Base-by-base conservation (phyloP, 2,113 vertebrate genomes). In the Nothobranchius furzeri region DNA sequence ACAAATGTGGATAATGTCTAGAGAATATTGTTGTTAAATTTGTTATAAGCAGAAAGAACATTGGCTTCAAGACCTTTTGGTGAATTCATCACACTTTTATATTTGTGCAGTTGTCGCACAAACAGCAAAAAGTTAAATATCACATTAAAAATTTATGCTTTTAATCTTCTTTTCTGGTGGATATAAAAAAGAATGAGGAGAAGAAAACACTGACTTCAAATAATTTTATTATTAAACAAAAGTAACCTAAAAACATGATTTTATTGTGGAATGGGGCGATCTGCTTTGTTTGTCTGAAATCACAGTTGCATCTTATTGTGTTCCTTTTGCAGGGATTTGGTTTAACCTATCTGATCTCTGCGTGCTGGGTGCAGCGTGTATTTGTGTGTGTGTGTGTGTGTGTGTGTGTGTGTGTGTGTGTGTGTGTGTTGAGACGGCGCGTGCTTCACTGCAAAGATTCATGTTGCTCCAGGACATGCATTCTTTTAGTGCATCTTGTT, bases 401-500 rank as follows among this genome's bases (percentile, higher is more conserved):
- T 73, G 70, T 55, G 70, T 43, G 64, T 35, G 51, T 45, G 72
- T 13, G 65, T 58, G 75, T 36, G 73, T 56, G 73, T 49, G 73
- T 61, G 67, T 73, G 65, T 30, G 52, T 72, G 84, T 78, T 68
- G 73, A 73, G 83, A 69, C 45, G 54, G 76, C 77, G 73, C 60
- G 86, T 89, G 86, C 88, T 85, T 87, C 85, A 70, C 89, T 89
- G 79, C 88, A 92, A 88, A 90, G 83, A 92, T 92, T 91, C 87
- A 89, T 89, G 85, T 87, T 88, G 91, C 91, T 92, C 77, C 88
- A 55, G 89, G 92, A 83, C 91, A 92, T 89, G 83, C 77, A 82
- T 89, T 89, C 86, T 91, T 87, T 85, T 86, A 78, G 84, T 86
- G 87, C 85, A 90, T 92, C 91, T 92, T 90, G 91, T 93, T 93